phyloP scores from a whole-genome alignment of 2,888 invertebrate genomes.

The Stegophylla sp. region DNA sequence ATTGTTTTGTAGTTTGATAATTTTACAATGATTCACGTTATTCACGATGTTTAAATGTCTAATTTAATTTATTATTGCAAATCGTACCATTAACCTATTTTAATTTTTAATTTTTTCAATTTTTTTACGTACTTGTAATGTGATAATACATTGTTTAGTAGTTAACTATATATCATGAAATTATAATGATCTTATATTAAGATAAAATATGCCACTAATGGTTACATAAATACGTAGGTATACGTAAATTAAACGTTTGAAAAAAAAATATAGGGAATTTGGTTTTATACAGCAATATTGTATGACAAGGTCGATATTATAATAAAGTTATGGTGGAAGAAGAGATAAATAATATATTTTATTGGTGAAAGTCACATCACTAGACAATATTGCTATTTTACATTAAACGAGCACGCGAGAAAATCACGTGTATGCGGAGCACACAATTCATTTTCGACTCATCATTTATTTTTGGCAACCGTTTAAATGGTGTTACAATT shows the following conservation, averaged over 20 bases:
- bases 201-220: too few relatives aligned
- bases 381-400: constrained; percentile 23
- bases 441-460: constrained; percentile 18
- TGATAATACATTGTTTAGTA: too few relatives aligned
- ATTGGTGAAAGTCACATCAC: constrained; percentile 16
- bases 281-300: too few relatives aligned
- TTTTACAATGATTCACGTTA: neutral
- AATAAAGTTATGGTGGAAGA: neutral
- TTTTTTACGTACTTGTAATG: too few relatives aligned
- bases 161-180: too few relatives aligned
- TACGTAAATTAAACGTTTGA: too few relatives aligned
- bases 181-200: too few relatives aligned
- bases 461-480: constrained; percentile 28
- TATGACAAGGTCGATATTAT: neutral
- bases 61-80: neutral
- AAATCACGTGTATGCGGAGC: constrained; percentile 15
- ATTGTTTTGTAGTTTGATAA: neutral
- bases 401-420: constrained; percentile 11
- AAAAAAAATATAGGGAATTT: too few relatives aligned
- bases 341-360: constrained; percentile 27
- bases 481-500: constrained; percentile 35
- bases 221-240: too few relatives aligned
- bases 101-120: too few relatives aligned
- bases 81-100: neutral
- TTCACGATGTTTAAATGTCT: neutral